Conservation (phyloP, 1,140 invertebrate species). For the Bombus consobrinus region DNA sequence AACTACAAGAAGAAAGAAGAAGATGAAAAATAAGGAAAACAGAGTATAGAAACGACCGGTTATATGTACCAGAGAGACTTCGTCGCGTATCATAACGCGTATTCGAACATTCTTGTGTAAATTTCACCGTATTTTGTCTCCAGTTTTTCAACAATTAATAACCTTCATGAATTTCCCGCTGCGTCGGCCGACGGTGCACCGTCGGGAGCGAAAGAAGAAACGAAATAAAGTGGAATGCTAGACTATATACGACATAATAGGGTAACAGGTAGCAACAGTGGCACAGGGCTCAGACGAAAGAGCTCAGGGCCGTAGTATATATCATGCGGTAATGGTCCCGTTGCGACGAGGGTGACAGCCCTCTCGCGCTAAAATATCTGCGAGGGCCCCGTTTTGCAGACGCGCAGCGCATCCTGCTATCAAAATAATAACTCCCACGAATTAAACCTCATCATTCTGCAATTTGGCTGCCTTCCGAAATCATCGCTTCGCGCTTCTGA, state of each 20-base stretch:
- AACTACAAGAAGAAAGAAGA: not conserved
- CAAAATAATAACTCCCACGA: slow-evolving; percentile 67
- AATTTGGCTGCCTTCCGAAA: slow-evolving; percentile 28
- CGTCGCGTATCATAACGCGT: not conserved
- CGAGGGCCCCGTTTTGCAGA: slow-evolving; percentile 40
- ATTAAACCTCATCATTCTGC: slow-evolving; percentile 49
- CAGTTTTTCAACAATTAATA: slow-evolving; percentile 60
- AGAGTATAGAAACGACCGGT: not conserved
- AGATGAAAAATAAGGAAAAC: not conserved
- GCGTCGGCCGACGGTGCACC: not conserved
- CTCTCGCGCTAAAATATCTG: slow-evolving; percentile 69
- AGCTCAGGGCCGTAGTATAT: slow-evolving; percentile 72
- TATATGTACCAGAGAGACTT: not conserved
- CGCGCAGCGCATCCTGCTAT: slow-evolving; percentile 52
- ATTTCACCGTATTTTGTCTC: slow-evolving; percentile 36
- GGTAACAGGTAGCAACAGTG: slow-evolving; percentile 69
- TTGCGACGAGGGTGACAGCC: slow-evolving; percentile 68
- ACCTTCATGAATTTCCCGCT: slow-evolving; percentile 47
- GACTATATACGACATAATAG: slow-evolving; percentile 69
- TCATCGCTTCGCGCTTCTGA: slow-evolving; percentile 6
- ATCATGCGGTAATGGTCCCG: slow-evolving; percentile 77
- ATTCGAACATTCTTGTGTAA: slow-evolving; percentile 41
- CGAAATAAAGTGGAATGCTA: slow-evolving; percentile 67
- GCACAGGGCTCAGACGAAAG: slow-evolving; percentile 41
- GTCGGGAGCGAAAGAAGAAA: slow-evolving; percentile 37